phyloP scores from a whole-genome alignment of 1,140 invertebrate species.

The Hirudo medicinalis region DNA sequence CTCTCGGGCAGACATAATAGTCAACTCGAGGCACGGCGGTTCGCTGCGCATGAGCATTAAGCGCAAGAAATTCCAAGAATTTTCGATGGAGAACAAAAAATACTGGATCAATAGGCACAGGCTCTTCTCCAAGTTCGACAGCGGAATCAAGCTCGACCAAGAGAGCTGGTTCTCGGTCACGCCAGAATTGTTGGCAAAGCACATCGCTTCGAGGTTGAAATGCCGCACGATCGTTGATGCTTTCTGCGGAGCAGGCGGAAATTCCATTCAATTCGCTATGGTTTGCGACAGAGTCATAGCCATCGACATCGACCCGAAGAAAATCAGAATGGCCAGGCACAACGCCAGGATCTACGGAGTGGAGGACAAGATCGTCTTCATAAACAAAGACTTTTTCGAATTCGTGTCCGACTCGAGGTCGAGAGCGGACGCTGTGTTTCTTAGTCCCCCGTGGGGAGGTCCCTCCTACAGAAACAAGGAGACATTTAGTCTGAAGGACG shows the following conservation, averaged over 20 bases:
- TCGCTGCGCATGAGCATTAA: no score
- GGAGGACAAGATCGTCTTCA: constrained; percentile 75
- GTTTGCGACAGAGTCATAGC: constrained; percentile 79
- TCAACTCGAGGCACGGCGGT: no score
- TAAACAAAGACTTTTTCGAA: constrained; percentile 73
- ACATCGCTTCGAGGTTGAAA: constrained; percentile 60
- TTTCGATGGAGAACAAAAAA: no score
- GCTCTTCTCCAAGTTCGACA: no score
- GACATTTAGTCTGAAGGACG: constrained; percentile 62
- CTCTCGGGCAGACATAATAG: no score
- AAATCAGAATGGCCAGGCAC: constrained; percentile 69
- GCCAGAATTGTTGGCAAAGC: constrained; percentile 78
- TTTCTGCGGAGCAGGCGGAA: constrained; percentile 94
- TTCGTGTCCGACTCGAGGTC: constrained; percentile 29
- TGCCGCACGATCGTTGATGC: constrained; percentile 77
- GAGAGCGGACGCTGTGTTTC: constrained; percentile 64
- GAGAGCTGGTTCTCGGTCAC: constrained; percentile 99
- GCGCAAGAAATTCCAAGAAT: no score
- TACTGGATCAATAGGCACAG: no score
- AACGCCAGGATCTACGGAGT: constrained; percentile 83
- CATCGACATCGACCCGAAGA: constrained; percentile 78
- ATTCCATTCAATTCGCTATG: constrained; percentile 87
- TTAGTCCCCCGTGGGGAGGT: constrained; percentile 95
- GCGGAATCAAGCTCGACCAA: constrained; percentile 27
- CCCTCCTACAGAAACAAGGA: constrained; percentile 52